Evolutionary conservation across 35 echinoderm and acorn worm species (phyloP), one percentile per base, ranked within the genome.

Genomic region (Acanthaster planci): DNA sequence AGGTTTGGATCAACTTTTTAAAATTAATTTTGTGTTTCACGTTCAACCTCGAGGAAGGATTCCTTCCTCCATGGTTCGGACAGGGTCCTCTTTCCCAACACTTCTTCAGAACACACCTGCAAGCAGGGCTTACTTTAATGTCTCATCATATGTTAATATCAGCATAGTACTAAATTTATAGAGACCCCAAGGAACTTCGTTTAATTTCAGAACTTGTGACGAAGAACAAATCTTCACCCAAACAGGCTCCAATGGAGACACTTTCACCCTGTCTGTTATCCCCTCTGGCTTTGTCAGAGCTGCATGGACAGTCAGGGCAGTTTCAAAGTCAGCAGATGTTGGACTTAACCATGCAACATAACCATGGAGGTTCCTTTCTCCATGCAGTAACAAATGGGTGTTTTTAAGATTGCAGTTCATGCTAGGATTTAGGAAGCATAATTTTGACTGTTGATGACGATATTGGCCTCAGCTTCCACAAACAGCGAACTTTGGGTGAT

Each of bases 181-280:
- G 76, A 81, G 22, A 19, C 34, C 64, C 2, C 64, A 14, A 72
- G 76, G 77, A 56, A 81, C 77, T 35, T 55, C 36, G 18, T 80
- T 93, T 31, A 58, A 54, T 53, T 93, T 93, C 80, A 84, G 92
- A 39, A 93, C 92, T 93, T 93, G 92, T 64, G 53, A 78, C 7
- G 86, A 58, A 55, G 92, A 81, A 30, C 76, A 79, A 36, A 60
- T 89, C 29, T 56, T 93, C 55, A 78, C 87, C 54, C 92, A 89
- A 57, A 93, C 54, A 5, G 77, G 85, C 7, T 52, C 37, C 51
- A 85, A 58, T 55, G 86, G 87, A 36, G 86, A 93, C 32, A 80
- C 77, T 7, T 85, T 93, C 42, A 22, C 52, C 1, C 68, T 93
- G 19, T 75, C 39, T 19, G 50, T 88, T 64, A 51, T 76, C 60